Base-by-base conservation (phyloP, 1,140 invertebrate species). In the Drosophila elegans region DNA sequence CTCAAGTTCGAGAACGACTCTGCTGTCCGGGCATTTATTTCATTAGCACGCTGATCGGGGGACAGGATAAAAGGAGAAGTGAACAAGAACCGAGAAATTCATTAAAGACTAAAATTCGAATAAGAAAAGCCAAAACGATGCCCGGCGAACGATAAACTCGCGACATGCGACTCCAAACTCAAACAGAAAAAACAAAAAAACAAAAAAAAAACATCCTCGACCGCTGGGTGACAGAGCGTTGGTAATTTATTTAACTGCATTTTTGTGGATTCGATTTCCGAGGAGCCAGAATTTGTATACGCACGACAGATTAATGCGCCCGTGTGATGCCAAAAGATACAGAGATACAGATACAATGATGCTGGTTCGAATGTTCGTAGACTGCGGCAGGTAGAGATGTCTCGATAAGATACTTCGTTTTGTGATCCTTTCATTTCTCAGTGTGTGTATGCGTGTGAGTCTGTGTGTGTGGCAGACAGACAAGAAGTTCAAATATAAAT, bases 241-340 rank as follows among this genome's bases (percentile, higher is more conserved):
- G 83, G 84, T 88, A 88, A 88, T 88, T 88, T 88, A 88, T 88
- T 88, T 88, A 88, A 88, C 84, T 89, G 84, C 84, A 88, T 89
- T 88, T 88, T 88, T 88, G 84, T 88, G 84, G 84, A 80, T 88
- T 89, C 84, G 84, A 88, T 88, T 89, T 88, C 84, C 67, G 44
- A 79, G 75, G 76, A 75, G 62, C 66, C 60, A 36, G 85, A 86
- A 86, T 88, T 88, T 88, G 83, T 89, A 71, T 88, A 89, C 75
- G 72, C 84, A 81, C 69, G 74, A 86, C 78, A 80, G 66, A 64
- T 61, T 68, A 78, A 72, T 78, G 74, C 75, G 63, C 41, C 66
- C 51, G 66, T 62, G 66, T 68, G 83, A 83, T 88, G 84, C 52
- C 81, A 69, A 76, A 82, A 80, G 48, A 51, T 51, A 64, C 74